These are phyloP conservation scores for Pyralis farinalis DNA, from an alignment of 2,888 invertebrate species.

Conservation along the genomic window DNA sequence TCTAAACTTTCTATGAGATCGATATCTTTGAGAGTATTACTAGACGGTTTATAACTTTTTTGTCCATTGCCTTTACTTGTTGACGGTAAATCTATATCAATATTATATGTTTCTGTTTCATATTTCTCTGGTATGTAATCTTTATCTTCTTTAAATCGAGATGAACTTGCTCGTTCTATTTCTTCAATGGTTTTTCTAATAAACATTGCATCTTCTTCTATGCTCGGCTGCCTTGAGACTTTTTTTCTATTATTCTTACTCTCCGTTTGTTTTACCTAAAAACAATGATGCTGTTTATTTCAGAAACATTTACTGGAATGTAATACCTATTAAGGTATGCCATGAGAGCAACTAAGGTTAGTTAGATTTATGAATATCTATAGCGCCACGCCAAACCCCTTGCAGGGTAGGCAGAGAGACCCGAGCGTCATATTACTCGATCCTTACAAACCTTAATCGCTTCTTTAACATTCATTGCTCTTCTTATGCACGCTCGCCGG, in stretches of 20 bases:
- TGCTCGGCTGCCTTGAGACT: constrained; percentile 59
- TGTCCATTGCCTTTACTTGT: constrained; percentile 37
- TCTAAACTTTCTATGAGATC: constrained; percentile 36
- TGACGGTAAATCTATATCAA: constrained; percentile 33
- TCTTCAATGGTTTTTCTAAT: constrained; percentile 73
- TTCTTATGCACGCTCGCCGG: no score
- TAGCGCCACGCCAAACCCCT: no score
- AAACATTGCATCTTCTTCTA: constrained; percentile 71
- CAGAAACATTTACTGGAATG: no score
- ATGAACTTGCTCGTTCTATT: constrained; percentile 66
- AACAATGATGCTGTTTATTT: constrained; percentile 13
- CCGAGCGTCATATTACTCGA: no score
- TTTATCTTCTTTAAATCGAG: constrained; percentile 45
- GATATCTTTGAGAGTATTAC: constrained; percentile 26
- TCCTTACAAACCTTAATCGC: no score
- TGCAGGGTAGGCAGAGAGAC: no score
- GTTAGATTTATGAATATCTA: no score
- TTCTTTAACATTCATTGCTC: no score
- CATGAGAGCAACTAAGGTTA: no score
- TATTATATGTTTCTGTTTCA: constrained; percentile 19
- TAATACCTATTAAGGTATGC: no score
- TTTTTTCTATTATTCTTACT: constrained; percentile 44
- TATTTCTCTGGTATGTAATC: constrained; percentile 25
- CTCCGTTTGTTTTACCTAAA: constrained; percentile 45
- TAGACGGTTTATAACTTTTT: constrained; percentile 34